Base-by-base conservation (phyloP, 2,888 invertebrate genomes). In the Lapara coniferarum region DNA sequence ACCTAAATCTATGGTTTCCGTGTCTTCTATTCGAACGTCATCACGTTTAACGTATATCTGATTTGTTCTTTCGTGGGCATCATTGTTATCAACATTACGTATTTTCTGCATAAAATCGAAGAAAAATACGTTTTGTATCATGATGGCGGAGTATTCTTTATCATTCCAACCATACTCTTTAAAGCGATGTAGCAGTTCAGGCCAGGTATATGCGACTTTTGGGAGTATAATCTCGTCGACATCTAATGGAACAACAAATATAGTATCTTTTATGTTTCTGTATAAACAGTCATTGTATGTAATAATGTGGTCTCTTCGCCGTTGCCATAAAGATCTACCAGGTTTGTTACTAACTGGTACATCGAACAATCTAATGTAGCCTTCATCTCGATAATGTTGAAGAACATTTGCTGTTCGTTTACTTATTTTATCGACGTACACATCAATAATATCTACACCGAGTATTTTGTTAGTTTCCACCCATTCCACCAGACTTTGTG, bases 221-320 rank as follows among this genome's bases (percentile, higher is more conserved):
- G 97, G 97, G 69, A 97, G 92, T 70, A 97, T 94, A 66, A 96
- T 91, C 90, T 97, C 97, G 84, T 97, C 97, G 59, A 96, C 92
- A 83, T 97, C 97, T 76, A 97, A 87, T 12, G 97, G 96, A 46
- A 97, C 89, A 19, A 96, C 89, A 82, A 93, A 96, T 77, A 95
- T 94, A 55, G 96, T 96, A 74, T 92, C 91, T 77, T 94, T 89
- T 68, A 96, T 88, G 88, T 96, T 96, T 83, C 96, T 94, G 85
- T 97, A 97, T 71, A 97, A 94, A 82, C 97, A 97, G 84, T 97
- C 96, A 85, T 97, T 97, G 85, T 97, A 97, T 0, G 96, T 95
- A 73, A 97, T 94, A 51, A 97, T 89, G 83, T 97, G 97, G 87
- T 96, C 95, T 77, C 97, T 92, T 80, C 96, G 95, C 56, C 91